These are phyloP conservation scores for Galeruca laticollis DNA, from an alignment of 2,888 invertebrate species.

Conservation along the genomic window DNA sequence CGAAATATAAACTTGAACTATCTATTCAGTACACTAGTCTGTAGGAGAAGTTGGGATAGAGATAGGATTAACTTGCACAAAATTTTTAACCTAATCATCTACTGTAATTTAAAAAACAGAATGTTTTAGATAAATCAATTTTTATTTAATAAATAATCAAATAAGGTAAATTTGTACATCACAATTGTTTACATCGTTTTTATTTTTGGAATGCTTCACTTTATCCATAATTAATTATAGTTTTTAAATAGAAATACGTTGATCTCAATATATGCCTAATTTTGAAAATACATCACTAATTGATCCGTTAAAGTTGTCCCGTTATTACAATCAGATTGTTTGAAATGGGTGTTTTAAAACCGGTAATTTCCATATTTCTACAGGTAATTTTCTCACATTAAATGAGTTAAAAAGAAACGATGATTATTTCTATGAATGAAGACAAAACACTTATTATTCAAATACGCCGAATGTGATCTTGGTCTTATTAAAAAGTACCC, in stretches of 20 bases:
- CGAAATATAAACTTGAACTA: too few relatives aligned
- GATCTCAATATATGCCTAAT: constrained; percentile 45
- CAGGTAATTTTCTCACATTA: background rate
- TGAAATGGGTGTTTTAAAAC: constrained; percentile 11
- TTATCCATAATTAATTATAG: constrained; percentile 49
- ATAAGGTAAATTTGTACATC: constrained; percentile 57
- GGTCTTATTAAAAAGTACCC: background rate
- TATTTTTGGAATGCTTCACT: constrained; percentile 47
- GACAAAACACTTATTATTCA: too few relatives aligned
- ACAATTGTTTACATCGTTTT: constrained; percentile 55
- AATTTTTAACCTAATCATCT: background rate
- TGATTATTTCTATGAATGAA: too few relatives aligned
- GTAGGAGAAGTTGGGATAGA: constrained; percentile 28
- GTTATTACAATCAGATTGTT: constrained; percentile 37
- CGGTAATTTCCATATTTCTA: constrained; percentile 4
- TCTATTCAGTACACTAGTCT: background rate
- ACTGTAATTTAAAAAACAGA: constrained; percentile 24
- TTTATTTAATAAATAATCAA: constrained; percentile 48
- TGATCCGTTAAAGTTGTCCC: constrained; percentile 51
- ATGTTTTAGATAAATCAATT: constrained; percentile 35
- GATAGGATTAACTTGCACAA: constrained; percentile 16
- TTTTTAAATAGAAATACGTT: constrained; percentile 51
- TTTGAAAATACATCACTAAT: constrained; percentile 53
- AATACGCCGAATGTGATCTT: background rate
- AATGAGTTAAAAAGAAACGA: too few relatives aligned